Conservation (phyloP, 2,888 invertebrate species). For the Zhengitettix transpicula region DNA sequence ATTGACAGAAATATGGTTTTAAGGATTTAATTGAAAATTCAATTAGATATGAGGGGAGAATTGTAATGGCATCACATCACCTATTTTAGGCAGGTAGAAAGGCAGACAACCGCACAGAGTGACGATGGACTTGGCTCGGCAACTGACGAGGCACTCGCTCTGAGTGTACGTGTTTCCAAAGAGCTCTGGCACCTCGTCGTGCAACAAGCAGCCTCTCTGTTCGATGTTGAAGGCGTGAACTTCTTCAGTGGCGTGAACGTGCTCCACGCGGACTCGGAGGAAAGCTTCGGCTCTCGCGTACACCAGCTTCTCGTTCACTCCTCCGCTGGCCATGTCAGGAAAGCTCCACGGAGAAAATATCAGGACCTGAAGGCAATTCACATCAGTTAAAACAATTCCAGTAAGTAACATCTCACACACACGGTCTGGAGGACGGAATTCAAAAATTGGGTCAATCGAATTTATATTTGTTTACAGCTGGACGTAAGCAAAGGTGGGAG, state of each 20-base stretch:
- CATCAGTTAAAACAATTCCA: no score
- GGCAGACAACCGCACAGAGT: constrained; percentile 42
- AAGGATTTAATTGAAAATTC: no score
- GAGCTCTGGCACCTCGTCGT: constrained; percentile 12
- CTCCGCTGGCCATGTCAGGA: constrained; percentile 40
- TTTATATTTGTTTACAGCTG: no score
- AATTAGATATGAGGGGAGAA: no score
- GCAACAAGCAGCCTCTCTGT: constrained; percentile 27
- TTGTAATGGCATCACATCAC: background rate
- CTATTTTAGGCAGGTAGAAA: constrained; percentile 33
- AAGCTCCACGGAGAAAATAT: constrained; percentile 38
- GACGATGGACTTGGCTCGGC: constrained; percentile 34
- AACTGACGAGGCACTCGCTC: constrained; percentile 40
- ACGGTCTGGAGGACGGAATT: no score
- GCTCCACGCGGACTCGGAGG: constrained; percentile 19
- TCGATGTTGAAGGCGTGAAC: constrained; percentile 11
- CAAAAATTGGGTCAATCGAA: no score
- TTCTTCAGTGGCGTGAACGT: constrained; percentile 12
- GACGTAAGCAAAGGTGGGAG: no score
- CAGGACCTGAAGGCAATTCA: constrained; percentile 27
- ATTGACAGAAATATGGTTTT: no score
- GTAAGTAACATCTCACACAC: no score
- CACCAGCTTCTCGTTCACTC: constrained; percentile 30
- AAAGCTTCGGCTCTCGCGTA: constrained; percentile 25
- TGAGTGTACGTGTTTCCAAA: constrained; percentile 34